phyloP scores from a whole-genome alignment of 1,140 invertebrate species.

The Pectinophora gossypiella region DNA sequence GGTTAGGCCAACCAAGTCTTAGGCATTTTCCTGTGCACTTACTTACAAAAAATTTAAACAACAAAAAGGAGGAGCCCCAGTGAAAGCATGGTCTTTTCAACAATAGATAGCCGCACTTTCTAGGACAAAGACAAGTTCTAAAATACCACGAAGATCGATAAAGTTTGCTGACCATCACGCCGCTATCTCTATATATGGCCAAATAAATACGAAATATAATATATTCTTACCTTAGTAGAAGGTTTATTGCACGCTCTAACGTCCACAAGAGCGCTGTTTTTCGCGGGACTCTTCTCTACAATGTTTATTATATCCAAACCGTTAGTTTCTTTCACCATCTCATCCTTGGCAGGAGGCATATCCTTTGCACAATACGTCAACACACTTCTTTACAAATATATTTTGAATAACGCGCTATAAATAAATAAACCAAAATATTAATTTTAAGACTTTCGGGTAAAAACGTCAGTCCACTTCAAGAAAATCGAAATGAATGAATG shows the following conservation, averaged over 20 bases:
- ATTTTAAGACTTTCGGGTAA: neutral
- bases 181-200: neutral
- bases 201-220: neutral
- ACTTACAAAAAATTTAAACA: neutral
- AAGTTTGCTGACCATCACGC: neutral
- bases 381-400: neutral
- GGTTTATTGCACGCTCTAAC: conserved; percentile 74
- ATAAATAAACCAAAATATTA: neutral
- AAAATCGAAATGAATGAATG: conserved; percentile 18
- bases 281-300: conserved; percentile 64
- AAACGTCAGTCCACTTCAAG: conserved; percentile 6
- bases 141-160: neutral
- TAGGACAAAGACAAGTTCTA: neutral
- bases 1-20: too few relatives aligned
- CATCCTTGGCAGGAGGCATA: conserved; percentile 74
- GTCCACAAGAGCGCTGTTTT: conserved; percentile 65
- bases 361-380: conserved; percentile 25
- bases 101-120: neutral
- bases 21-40: too few relatives aligned
- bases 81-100: neutral
- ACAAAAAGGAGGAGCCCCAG: neutral
- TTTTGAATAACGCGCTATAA: neutral
- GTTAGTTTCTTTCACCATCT: conserved; percentile 66
- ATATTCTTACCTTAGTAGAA: conserved; percentile 61
- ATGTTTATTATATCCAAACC: conserved; percentile 67